Evolutionary conservation across 2,888 invertebrate species (phyloP), one percentile per base, ranked within the genome.

Genomic region (Eudemis profundana): DNA sequence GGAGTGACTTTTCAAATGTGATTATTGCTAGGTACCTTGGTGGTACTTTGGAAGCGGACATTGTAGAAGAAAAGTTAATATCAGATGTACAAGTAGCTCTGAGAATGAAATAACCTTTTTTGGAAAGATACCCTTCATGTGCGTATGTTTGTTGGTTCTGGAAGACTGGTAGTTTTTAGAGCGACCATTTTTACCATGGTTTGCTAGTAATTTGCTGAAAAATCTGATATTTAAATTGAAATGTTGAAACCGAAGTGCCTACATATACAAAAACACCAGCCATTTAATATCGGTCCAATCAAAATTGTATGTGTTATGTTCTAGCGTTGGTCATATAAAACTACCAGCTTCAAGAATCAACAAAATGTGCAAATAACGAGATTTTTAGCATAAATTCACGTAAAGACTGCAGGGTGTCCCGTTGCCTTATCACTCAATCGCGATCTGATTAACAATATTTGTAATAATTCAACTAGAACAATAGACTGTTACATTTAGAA

Each of bases 341-440:
- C 40, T 23, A 15, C 38, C 53, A 23, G 42, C 54, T 53, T 14
- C 21, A 21, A 38, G 23, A 53, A 14, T 5, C 0, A 53, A 23
- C 10, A n/a, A 38, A 17, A n/a, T n/a, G n/a, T 44, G 44, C 14
- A 46, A 23, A 46, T 33, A 23, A 15, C 8, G 23, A 17, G 19
- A 46, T 19, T 64, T 66, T 67, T 72, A 71, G 66, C 69, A 71
- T 64, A 69, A 73, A 72, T 64, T 40, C 42, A 61, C n/a, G 33
- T 61, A 46, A 77, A 82, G 81, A 81, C 81, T 81, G 81, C 81
- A 77, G 78, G 78, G 76, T 78, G 74, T 72, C 71, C 66, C 72
- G 69, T 73, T 77, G 76, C 77, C 79, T 78, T 69, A 71, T 59
- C 61, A 70, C 65, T 72, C 71, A 69, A 61, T 69, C 50, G 67